Conservation (phyloP, 2,797 vertebrate genomes). For the Gobionotothen gibberifrons region DNA sequence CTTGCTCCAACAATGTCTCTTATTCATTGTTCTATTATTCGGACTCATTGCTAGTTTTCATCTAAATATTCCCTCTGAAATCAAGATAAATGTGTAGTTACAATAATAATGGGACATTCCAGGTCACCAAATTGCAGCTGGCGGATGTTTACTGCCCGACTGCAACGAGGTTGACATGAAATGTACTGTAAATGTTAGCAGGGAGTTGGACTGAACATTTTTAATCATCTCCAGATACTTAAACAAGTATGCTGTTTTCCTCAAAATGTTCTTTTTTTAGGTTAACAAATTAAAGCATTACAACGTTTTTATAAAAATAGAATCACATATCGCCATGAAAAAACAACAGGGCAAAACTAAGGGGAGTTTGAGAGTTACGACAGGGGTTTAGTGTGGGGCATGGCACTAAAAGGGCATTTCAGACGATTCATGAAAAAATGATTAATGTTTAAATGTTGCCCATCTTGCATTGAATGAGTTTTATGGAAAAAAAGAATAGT, state of each 20-base stretch:
- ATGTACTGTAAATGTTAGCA: conserved; percentile 58
- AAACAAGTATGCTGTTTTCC: conserved; percentile 54
- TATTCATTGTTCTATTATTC: conserved; percentile 72
- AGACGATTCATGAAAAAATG: conserved; percentile 47
- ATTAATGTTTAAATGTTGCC: conserved; percentile 81
- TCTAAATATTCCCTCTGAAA: conserved; percentile 82
- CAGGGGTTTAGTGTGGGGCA: conserved; percentile 63
- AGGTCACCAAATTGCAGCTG: conserved; percentile 62
- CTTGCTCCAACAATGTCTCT: conserved; percentile 70
- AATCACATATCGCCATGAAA: conserved; percentile 54
- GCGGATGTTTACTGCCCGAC: conserved; percentile 46
- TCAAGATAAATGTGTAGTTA: conserved; percentile 68
- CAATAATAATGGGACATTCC: conserved; percentile 72
- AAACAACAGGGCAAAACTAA: conserved; percentile 45
- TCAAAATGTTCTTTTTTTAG: conserved; percentile 46
- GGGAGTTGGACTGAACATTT: conserved; percentile 41
- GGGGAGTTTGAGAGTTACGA: conserved; percentile 57
- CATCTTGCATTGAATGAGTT: conserved; percentile 79
- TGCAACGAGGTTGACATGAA: conserved; percentile 57
- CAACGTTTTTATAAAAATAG: conserved; percentile 31
- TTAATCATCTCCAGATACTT: conserved; percentile 55
- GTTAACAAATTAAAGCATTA: conserved; percentile 54
- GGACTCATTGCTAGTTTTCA: conserved; percentile 84
- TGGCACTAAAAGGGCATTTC: conserved; percentile 73
- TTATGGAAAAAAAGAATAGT: conserved; percentile 76